Evolutionary conservation across 2,797 vertebrate species (phyloP).

Genomic region (Carduelis carduelis): DNA sequence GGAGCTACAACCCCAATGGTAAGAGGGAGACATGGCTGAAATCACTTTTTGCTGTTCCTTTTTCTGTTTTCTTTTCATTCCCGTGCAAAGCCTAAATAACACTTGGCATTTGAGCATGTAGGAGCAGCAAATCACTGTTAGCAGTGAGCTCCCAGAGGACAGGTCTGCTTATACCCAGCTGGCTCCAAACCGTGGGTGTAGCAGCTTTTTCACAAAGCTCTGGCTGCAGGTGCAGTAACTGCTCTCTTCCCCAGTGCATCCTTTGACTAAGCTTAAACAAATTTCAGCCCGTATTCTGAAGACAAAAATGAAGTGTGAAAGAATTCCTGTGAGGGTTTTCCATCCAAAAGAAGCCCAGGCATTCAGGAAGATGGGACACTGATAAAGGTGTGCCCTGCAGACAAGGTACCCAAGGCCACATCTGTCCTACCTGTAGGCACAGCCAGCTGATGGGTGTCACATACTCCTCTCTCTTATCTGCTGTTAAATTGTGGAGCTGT

Average conservation of each 20-base stretch:
- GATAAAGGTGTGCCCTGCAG: background rate
- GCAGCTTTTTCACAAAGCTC: background rate
- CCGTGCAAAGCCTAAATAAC: background rate
- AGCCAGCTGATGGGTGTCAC: background rate
- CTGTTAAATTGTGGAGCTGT: background rate
- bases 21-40: background rate
- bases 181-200: background rate
- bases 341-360: background rate
- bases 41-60: background rate
- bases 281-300: background rate
- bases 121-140: background rate
- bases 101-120: background rate
- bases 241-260: background rate
- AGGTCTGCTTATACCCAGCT: background rate
- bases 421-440: background rate
- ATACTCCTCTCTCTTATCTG: background rate
- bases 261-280: background rate
- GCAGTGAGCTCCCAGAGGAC: background rate
- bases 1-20: accelerated
- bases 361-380: background rate
- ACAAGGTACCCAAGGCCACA: background rate
- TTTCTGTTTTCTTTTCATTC: background rate
- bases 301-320: background rate
- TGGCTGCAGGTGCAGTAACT: background rate
- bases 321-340: background rate